These are phyloP conservation scores for Astropecten irregularis DNA, from an alignment of 53 echinoderm and acorn worm genomes.

Conservation along the genomic window DNA sequence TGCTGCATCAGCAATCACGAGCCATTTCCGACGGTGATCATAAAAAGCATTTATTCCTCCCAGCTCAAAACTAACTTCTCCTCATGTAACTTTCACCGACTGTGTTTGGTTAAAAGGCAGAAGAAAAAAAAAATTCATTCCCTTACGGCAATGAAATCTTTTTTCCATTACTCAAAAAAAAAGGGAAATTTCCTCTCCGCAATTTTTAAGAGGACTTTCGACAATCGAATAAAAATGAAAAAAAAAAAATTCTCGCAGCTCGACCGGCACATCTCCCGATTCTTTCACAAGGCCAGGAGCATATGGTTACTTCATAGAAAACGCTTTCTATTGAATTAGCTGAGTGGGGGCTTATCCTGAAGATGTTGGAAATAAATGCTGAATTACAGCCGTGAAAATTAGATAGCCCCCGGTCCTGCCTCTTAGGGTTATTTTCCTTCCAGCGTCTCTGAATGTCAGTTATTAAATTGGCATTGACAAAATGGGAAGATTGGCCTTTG, in stretches of 20 bases:
- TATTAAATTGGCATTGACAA: conserved; percentile 51
- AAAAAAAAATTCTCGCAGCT: conserved; percentile 3
- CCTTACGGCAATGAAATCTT: background rate
- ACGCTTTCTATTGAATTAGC: conserved; percentile 43
- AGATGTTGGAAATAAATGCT: conserved; percentile 54
- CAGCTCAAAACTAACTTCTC: background rate
- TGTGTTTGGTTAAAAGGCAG: background rate
- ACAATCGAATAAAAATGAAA: no score
- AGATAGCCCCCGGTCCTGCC: conserved; percentile 42
- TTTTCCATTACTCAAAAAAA: background rate
- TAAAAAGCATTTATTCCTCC: no score
- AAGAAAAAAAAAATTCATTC: background rate
- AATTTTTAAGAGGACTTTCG: background rate
- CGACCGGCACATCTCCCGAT: background rate
- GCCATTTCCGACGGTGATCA: no score
- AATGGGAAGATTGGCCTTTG: conserved; percentile 59
- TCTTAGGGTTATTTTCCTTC: conserved; percentile 56
- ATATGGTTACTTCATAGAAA: background rate
- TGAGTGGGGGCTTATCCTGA: conserved; percentile 57
- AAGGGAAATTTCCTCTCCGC: background rate
- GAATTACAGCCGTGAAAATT: conserved; percentile 48
- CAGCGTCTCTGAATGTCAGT: conserved; percentile 55
- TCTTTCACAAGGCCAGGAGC: conserved; percentile 44
- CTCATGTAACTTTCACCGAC: background rate
- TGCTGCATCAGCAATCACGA: no score